Evolutionary conservation across 2,888 invertebrate genomes (phyloP).

Genomic region (Mesorhabditis spiculigera): DNA sequence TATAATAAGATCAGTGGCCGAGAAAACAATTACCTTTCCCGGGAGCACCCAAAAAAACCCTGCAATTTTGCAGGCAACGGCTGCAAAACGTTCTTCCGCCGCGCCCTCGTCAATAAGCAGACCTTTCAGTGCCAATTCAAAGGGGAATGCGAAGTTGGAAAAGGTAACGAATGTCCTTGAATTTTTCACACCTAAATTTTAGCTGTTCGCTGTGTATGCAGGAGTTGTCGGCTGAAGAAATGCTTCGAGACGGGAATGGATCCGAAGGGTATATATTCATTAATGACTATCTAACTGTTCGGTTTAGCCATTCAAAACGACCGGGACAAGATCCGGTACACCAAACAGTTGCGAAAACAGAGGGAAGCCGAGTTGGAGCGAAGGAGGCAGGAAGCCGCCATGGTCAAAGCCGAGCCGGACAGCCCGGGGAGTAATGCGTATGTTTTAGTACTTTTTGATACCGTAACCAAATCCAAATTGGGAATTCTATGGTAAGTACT

Average conservation of each 20-base stretch:
- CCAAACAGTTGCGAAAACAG: slow-evolving; percentile 40
- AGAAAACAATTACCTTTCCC: too few species aligned
- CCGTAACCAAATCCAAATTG: too few species aligned
- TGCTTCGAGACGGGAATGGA: slow-evolving; percentile 50
- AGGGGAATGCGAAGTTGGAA: slow-evolving; percentile 43
- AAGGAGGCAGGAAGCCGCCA: slow-evolving; percentile 15
- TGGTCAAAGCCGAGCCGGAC: slow-evolving; percentile 29
- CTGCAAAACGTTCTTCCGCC: slow-evolving; percentile 43
- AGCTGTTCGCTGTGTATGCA: slow-evolving; percentile 47
- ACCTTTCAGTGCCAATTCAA: slow-evolving; percentile 45
- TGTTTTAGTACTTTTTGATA: background rate
- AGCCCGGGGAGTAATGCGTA: slow-evolving; percentile 30
- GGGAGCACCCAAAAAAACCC: too few species aligned
- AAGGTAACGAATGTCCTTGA: slow-evolving; percentile 23
- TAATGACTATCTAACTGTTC: background rate
- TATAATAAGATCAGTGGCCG: too few species aligned
- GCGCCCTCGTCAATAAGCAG: slow-evolving; percentile 46
- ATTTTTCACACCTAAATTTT: slow-evolving; percentile 15
- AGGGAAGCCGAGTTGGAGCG: slow-evolving; percentile 33
- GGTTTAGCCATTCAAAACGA: slow-evolving; percentile 47
- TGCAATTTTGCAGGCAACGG: slow-evolving; percentile 9
- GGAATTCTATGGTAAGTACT: background rate
- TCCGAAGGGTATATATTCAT: slow-evolving; percentile 33
- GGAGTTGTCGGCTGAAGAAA: slow-evolving; percentile 45
- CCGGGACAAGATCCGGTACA: slow-evolving; percentile 46